Conservation (phyloP, 1,140 invertebrate species). For the Penaeus vannamei region DNA sequence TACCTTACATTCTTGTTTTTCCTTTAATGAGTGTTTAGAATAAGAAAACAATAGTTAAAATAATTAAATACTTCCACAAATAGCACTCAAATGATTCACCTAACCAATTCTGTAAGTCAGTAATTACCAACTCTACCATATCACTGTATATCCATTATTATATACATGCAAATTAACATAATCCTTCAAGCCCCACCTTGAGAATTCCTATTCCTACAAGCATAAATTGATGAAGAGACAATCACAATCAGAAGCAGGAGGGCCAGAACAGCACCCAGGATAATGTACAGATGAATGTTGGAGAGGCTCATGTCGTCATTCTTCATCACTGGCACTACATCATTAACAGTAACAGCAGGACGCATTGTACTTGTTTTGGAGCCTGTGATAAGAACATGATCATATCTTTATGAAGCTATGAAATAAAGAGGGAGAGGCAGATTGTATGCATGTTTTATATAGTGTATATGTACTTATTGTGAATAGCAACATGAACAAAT, state of each 20-base stretch:
- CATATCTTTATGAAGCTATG: neutral
- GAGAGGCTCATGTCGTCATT: conserved; percentile 68
- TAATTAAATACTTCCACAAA: too few relatives aligned
- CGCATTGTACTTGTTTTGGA: too few relatives aligned
- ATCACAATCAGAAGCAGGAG: conserved; percentile 57
- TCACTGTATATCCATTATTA: too few relatives aligned
- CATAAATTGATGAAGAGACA: conserved; percentile 44
- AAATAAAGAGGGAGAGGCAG: neutral
- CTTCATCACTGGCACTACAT: conserved; percentile 44
- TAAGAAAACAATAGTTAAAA: neutral
- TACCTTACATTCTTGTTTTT: conserved; percentile 4
- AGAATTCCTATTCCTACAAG: conserved; percentile 44
- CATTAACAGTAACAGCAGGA: neutral
- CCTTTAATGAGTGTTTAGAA: neutral
- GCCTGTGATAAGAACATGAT: neutral
- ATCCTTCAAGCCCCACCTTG: conserved; percentile 34
- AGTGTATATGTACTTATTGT: too few relatives aligned
- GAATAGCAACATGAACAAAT: too few relatives aligned
- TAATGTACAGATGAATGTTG: conserved; percentile 73
- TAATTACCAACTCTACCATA: too few relatives aligned
- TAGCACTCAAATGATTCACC: too few relatives aligned
- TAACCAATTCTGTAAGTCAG: too few relatives aligned
- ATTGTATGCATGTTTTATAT: too few relatives aligned
- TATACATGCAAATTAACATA: neutral
- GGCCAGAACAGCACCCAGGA: conserved; percentile 74